Evolutionary conservation across 2,797 vertebrate genomes (phyloP).

Genomic region (Meriones psammophilus): DNA sequence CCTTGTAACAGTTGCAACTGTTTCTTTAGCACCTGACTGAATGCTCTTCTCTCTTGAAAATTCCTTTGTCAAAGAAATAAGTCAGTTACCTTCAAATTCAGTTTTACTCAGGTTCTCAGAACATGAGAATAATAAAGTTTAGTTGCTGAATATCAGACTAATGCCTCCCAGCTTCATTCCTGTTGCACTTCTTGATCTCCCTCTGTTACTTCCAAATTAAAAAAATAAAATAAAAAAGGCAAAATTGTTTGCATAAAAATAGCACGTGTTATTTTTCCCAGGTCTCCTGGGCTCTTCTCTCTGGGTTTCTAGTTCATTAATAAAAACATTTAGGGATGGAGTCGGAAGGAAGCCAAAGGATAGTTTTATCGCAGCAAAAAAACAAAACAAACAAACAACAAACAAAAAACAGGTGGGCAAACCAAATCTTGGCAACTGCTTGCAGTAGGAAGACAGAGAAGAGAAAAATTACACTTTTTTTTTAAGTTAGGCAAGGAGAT

Average conservation of each 20-base stretch:
- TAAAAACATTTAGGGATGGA: neutral
- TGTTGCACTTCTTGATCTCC: neutral
- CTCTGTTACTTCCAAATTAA: neutral
- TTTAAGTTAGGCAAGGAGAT: neutral
- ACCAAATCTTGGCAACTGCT: neutral
- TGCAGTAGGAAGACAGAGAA: neutral
- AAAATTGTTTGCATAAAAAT: neutral
- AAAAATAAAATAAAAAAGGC: neutral
- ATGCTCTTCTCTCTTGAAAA: neutral
- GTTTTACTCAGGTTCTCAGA: neutral
- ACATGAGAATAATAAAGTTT: neutral
- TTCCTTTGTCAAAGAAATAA: neutral
- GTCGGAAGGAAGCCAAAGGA: neutral
- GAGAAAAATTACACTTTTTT: neutral
- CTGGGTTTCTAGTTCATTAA: neutral
- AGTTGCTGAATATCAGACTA: neutral
- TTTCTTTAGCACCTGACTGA: neutral
- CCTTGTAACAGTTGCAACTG: too few relatives aligned
- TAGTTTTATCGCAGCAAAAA: neutral
- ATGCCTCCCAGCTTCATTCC: too few relatives aligned
- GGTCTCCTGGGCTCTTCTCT: neutral
- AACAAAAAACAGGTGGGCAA: neutral
- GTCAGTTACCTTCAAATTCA: neutral
- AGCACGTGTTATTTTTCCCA: neutral
- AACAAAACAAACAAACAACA: neutral